Evolutionary conservation across 2,113 vertebrate genomes (phyloP), one percentile per base, ranked within the genome.

Genomic region (Psittacula cyanocephala): DNA sequence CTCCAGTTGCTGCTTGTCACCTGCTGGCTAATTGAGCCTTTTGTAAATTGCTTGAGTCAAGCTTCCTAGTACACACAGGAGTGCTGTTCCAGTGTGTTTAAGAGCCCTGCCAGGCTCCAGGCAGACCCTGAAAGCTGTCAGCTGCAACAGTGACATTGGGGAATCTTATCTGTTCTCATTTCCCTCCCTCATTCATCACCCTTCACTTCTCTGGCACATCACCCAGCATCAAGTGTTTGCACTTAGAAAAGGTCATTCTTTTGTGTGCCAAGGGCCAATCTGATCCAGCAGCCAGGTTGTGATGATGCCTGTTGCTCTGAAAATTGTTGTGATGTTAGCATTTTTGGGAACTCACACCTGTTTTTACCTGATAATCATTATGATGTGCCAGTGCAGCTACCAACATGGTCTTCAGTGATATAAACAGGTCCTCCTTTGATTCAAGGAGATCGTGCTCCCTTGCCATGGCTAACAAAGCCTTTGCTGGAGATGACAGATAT

Each of bases 391-490:
- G 57, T 52, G 31, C 27, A 79, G 47, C 41, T 64, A 60, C 67
- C 49, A 67, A 1, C 0, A 0, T 68, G 33, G 39, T 14, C 39
- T 47, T 50, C 0, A 0, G 33, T 15, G 23, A 27, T 55, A 31
- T 57, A 57, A 92, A 52, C 8, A 49, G 71, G 25, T 43, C 35
- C 17, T 88, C 19, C 14, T 60, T 31, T 22, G 52, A 31, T 20
- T 74, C 0, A 0, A 78, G 80, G 43, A 93, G 77, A 62, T 39
- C 41, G 64, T 72, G 47, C 88, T 82, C 37, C 0, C 0, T 84
- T 84, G 49, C 62, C 27, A 11, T 41, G 52, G 39, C 84, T 64
- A 49, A 23, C 52, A 64, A 81, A 93, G 57, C 47, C 69, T 33
- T 60, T 86, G 77, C 83, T 91, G 69, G 50, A 60, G 55, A 31